These are phyloP conservation scores for Danio kyathit DNA, from an alignment of 2,797 vertebrate genomes.

Conservation along the genomic window DNA sequence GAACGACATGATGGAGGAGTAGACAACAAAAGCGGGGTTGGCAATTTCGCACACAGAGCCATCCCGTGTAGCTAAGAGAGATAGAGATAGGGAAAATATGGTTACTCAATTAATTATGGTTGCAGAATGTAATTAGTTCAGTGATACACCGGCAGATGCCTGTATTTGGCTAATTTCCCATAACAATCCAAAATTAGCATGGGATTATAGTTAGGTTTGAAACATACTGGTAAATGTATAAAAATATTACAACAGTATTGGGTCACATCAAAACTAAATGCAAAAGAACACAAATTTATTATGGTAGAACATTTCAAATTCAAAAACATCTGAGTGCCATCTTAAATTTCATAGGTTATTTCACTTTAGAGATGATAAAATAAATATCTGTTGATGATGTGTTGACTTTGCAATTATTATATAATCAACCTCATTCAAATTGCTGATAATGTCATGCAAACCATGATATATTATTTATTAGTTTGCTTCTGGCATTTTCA, in stretches of 20 bases:
- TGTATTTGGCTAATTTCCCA: constrained; percentile 3
- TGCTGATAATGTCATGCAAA: no score
- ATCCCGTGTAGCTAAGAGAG: constrained; percentile 87
- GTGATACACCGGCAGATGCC: background rate
- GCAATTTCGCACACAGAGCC: constrained; percentile 89
- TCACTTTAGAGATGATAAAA: no score
- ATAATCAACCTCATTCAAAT: no score
- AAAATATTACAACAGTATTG: background rate
- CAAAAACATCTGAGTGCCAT: no score
- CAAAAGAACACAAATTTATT: background rate
- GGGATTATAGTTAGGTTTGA: constrained; percentile 22
- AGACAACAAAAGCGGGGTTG: constrained; percentile 97
- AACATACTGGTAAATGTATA: background rate
- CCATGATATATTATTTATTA: no score
- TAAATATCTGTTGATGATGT: no score
- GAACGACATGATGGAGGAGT: constrained; percentile 98
- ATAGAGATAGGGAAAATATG: constrained; percentile 15
- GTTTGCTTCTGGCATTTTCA: no score
- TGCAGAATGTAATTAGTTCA: constrained; percentile 13
- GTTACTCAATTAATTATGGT: constrained; percentile 1
- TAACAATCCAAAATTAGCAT: constrained; percentile 17
- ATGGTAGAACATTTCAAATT: no score
- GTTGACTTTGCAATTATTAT: no score
- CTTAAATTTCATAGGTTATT: no score
- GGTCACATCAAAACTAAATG: background rate